A percentile compares a stretch with the other conserved stretches of the same genome.
phyloP scores from a whole-genome alignment of 2,888 invertebrate species.

The Nomada hirtipes region DNA sequence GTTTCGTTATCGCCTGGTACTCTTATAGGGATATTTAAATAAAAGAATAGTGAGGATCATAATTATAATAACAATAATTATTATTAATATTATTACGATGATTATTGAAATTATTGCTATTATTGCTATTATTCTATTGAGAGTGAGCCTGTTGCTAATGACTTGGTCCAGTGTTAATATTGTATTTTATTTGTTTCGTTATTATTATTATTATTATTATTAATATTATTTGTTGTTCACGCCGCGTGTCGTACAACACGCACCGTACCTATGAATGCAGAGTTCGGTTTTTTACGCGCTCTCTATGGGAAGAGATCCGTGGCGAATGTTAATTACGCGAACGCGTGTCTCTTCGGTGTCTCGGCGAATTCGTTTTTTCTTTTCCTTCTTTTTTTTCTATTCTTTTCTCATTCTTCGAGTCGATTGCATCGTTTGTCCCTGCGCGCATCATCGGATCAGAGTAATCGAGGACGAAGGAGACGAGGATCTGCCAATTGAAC shows the following conservation, averaged over 20 bases:
- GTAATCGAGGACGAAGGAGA: conserved; percentile 20
- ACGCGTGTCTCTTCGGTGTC: conserved; percentile 8
- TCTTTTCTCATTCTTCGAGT: neutral
- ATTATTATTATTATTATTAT: conserved; percentile 82
- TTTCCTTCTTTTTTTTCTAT: neutral
- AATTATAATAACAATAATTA: conserved; percentile 68
- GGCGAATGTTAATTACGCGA: neutral
- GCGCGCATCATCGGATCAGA: conserved; percentile 2
- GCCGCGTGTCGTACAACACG: conserved; percentile 83
- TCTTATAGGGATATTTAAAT: conserved; percentile 70
- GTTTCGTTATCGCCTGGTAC: conserved; percentile 70
- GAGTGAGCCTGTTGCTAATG: conserved; percentile 82
- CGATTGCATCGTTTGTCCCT: conserved; percentile 22
- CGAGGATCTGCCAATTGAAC: conserved; percentile 28
- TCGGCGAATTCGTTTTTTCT: neutral
- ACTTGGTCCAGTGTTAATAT: conserved; percentile 84
- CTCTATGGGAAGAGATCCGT: conserved; percentile 1
- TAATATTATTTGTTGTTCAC: conserved; percentile 82
- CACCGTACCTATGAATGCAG: conserved; percentile 79
- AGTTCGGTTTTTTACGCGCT: conserved; percentile 43
- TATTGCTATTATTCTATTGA: conserved; percentile 78
- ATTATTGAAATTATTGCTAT: conserved; percentile 74
- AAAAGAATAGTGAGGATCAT: conserved; percentile 72
- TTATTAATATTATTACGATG: conserved; percentile 72
- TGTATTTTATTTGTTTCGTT: conserved; percentile 85